These are phyloP conservation scores for Eilema sororculum DNA, from an alignment of 2,888 invertebrate species.

Conservation along the genomic window DNA sequence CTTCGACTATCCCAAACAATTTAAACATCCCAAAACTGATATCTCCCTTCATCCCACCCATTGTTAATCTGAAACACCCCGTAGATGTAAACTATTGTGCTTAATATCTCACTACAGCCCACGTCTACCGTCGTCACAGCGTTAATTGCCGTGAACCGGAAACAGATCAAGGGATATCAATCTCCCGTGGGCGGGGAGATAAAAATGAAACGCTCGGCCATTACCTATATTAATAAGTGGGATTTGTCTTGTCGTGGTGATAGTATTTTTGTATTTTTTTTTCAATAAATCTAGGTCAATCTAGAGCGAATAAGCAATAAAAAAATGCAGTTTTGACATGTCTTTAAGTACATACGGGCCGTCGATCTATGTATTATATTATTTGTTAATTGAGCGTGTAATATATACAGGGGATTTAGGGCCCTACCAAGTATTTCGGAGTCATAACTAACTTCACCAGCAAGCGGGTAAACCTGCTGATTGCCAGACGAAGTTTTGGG, in stretches of 20 bases:
- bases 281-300: not conserved
- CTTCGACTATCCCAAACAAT: not conserved
- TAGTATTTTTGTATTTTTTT: conserved; percentile 3
- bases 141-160: conserved; percentile 56
- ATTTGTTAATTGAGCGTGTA: no score
- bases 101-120: conserved; percentile 42
- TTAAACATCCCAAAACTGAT: not conserved
- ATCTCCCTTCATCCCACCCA: not conserved
- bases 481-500: not conserved
- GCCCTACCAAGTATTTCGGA: no score
- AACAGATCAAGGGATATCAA: conserved; percentile 51
- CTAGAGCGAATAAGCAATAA: no score
- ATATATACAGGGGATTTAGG: no score
- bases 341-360: no score
- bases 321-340: no score
- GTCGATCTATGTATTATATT: no score
- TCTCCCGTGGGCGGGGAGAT: conserved; percentile 46
- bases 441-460: no score
- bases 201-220: conserved; percentile 41
- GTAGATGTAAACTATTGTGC: conserved; percentile 36
- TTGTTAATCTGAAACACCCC: conserved; percentile 13
- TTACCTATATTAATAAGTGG: conserved; percentile 19
- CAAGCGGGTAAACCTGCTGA: not conserved
- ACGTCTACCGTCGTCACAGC: conserved; percentile 51
- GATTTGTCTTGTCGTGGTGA: conserved; percentile 12